phyloP scores from a whole-genome alignment of 2,113 vertebrate genomes.

The Picathartes gymnocephalus region DNA sequence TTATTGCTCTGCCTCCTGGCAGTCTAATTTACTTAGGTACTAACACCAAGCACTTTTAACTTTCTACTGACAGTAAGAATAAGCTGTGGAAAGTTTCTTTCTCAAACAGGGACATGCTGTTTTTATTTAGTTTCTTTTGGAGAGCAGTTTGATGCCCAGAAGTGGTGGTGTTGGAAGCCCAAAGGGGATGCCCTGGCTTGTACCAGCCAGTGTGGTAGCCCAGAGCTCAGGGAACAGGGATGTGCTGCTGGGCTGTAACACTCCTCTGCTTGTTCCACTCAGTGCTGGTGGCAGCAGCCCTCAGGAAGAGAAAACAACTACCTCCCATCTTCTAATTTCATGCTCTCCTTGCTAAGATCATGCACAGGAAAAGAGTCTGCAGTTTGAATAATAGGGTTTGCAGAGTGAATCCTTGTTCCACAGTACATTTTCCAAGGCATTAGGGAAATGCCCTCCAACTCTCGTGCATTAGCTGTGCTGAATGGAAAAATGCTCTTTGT shows the following conservation, averaged over 20 bases:
- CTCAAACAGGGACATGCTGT: neutral
- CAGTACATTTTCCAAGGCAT: neutral
- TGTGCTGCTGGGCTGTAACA: neutral
- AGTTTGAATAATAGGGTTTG: neutral
- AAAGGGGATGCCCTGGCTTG: neutral
- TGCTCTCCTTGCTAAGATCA: neutral
- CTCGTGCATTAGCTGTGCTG: neutral
- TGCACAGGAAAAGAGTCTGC: too few relatives aligned
- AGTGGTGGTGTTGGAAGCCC: neutral
- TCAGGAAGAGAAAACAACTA: neutral
- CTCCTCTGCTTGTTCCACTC: neutral
- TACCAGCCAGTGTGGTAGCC: fast-evolving
- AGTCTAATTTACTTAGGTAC: neutral
- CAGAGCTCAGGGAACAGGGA: neutral
- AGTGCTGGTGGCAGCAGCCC: neutral
- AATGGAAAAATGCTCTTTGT: neutral
- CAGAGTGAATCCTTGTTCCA: neutral
- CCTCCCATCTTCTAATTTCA: neutral
- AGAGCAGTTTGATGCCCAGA: neutral
- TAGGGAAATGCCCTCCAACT: neutral
- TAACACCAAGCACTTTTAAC: neutral
- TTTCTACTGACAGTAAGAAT: neutral
- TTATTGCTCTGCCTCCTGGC: neutral
- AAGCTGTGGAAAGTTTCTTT: neutral
- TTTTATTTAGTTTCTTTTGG: neutral